Evolutionary conservation across 2,888 invertebrate species (phyloP).

Genomic region (Schrankia costaestrigalis): DNA sequence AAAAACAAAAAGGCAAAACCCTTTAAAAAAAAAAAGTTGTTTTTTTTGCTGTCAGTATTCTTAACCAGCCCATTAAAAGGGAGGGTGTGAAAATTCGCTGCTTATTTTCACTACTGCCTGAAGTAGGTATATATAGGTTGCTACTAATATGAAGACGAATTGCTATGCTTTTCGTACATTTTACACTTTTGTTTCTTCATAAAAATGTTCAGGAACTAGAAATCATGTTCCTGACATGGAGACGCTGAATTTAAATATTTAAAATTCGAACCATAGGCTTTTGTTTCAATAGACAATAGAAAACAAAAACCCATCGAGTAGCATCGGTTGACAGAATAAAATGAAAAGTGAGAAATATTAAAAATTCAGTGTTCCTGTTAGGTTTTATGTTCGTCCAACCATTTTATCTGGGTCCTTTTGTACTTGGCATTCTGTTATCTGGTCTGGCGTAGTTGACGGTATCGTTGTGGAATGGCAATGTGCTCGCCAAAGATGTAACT

Average conservation of each 20-base stretch:
- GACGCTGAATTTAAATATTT: conserved; percentile 13
- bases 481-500: conserved; percentile 35
- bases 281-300: too few species aligned
- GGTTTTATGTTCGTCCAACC: conserved; percentile 35
- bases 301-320: conserved; percentile 33
- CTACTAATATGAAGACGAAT: too few species aligned
- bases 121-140: conserved; percentile 26
- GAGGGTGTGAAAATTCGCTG: conserved; percentile 73
- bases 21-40: not conserved
- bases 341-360: conserved; percentile 51
- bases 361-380: conserved; percentile 30
- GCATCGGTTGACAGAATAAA: conserved; percentile 34
- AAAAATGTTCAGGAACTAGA: too few species aligned
- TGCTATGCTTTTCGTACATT: too few species aligned
- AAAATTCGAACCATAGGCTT: too few species aligned
- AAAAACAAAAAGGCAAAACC: too few species aligned
- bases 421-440: conserved; percentile 46
- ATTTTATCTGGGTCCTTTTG: conserved; percentile 44
- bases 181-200: too few species aligned
- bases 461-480: conserved; percentile 23
- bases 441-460: conserved; percentile 35
- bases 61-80: conserved; percentile 67
- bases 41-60: conserved; percentile 53
- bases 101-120: conserved; percentile 57
- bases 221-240: conserved; percentile 13